These are phyloP conservation scores for Aegotheles bennettii DNA, from an alignment of 2,113 vertebrate species.

Conservation along the genomic window DNA sequence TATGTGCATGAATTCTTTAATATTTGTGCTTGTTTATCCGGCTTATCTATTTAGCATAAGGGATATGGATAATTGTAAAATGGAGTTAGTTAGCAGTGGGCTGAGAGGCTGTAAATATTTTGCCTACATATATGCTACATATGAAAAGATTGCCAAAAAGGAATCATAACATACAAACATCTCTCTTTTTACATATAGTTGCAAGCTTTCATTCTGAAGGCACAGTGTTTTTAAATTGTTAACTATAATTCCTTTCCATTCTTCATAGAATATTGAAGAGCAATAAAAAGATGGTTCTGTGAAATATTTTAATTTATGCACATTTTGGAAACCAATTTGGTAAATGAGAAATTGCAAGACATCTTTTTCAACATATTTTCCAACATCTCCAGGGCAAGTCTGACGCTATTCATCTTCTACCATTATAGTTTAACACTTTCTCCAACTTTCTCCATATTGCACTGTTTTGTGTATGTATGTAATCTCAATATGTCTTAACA, in stretches of 20 bases:
- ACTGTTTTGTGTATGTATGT: background rate
- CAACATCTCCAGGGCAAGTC: constrained; percentile 6
- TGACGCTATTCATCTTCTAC: background rate
- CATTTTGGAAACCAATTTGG: constrained; percentile 15
- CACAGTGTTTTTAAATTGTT: background rate
- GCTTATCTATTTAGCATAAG: background rate
- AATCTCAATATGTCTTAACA: background rate
- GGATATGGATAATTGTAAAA: background rate
- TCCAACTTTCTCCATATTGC: background rate
- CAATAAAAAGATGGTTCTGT: background rate
- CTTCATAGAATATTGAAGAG: background rate
- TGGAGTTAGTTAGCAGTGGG: background rate
- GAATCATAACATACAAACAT: background rate
- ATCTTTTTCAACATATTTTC: background rate
- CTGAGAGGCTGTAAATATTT: constrained; percentile 36
- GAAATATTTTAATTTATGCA: constrained; percentile 44
- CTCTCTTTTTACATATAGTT: background rate
- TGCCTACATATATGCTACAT: background rate
- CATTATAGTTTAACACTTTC: constrained; percentile 26
- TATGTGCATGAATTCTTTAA: background rate
- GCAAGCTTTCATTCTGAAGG: background rate
- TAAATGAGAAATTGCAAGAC: constrained; percentile 15
- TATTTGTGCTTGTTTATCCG: constrained; percentile 4
- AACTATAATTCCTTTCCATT: background rate
- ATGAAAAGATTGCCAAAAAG: background rate